Conservation (phyloP, 2,797 vertebrate species). For the Ficedula albicollis region DNA sequence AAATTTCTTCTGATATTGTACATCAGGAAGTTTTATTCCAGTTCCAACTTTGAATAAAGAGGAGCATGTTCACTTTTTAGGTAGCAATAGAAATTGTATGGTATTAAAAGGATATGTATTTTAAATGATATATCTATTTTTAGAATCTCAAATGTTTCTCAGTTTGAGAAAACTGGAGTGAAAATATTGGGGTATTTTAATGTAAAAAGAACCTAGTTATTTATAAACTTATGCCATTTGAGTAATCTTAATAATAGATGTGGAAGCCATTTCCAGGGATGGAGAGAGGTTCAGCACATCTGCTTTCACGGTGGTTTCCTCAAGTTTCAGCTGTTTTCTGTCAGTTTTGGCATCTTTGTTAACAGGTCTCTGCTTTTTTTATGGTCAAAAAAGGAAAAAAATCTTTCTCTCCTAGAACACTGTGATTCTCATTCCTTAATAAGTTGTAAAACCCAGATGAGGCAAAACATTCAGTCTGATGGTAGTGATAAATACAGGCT, state of each 20-base stretch:
- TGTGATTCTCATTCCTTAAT: background rate
- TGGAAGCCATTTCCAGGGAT: background rate
- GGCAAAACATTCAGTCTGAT: background rate
- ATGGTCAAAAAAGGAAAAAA: rapidly evolving
- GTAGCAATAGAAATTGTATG: background rate
- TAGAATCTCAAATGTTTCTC: background rate
- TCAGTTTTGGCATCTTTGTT: background rate
- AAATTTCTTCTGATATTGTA: background rate
- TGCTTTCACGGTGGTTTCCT: background rate
- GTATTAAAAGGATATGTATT: background rate
- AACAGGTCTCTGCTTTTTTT: background rate
- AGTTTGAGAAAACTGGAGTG: background rate
- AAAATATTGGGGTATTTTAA: background rate
- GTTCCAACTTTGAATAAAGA: background rate
- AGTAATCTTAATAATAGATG: background rate
- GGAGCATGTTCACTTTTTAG: background rate
- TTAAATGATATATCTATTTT: background rate
- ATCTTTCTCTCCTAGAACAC: background rate
- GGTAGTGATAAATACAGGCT: background rate
- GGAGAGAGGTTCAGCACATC: background rate
- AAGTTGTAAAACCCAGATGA: background rate
- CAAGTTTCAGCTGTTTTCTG: background rate
- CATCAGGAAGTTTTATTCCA: background rate
- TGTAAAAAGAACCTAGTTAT: background rate
- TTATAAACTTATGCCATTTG: background rate